phyloP scores from a whole-genome alignment of 1,140 invertebrate genomes.

The Gonatopus flavifemur region DNA sequence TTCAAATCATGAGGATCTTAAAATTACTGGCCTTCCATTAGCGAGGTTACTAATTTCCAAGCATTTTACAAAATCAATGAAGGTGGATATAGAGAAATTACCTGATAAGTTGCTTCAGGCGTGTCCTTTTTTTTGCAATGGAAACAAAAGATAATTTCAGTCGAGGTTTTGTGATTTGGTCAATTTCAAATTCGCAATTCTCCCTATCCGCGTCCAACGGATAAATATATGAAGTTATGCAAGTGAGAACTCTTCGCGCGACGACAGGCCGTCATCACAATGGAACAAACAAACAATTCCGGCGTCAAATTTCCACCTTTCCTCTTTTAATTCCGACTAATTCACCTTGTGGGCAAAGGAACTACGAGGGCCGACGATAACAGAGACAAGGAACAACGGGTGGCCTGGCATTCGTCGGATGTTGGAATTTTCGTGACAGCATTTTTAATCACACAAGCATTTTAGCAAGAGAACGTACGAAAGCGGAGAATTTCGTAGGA shows the following conservation, averaged over 20 bases:
- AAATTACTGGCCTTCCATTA: no score
- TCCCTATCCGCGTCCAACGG: no score
- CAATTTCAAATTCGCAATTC: no score
- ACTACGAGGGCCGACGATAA: neutral
- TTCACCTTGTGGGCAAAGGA: neutral
- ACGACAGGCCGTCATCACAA: slow-evolving; percentile 38
- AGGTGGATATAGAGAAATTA: no score
- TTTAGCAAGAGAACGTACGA: slow-evolving; percentile 29
- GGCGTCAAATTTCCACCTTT: neutral
- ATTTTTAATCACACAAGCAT: slow-evolving; percentile 58
- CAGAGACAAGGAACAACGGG: neutral
- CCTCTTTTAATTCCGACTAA: neutral
- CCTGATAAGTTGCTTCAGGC: no score
- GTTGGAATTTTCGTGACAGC: slow-evolving; percentile 45
- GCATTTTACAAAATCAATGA: no score
- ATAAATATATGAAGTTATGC: slow-evolving; percentile 7
- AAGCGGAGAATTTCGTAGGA: no score
- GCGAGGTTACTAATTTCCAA: no score
- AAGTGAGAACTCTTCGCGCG: slow-evolving; percentile 10
- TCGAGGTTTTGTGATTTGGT: no score
- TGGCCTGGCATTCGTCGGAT: slow-evolving; percentile 33
- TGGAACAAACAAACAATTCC: slow-evolving; percentile 16
- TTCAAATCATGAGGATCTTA: no score
- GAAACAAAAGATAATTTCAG: no score
- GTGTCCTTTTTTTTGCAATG: no score